Evolutionary conservation across 2,113 vertebrate species (phyloP), one percentile per base, ranked within the genome.

Genomic region (Pao palembangensis): DNA sequence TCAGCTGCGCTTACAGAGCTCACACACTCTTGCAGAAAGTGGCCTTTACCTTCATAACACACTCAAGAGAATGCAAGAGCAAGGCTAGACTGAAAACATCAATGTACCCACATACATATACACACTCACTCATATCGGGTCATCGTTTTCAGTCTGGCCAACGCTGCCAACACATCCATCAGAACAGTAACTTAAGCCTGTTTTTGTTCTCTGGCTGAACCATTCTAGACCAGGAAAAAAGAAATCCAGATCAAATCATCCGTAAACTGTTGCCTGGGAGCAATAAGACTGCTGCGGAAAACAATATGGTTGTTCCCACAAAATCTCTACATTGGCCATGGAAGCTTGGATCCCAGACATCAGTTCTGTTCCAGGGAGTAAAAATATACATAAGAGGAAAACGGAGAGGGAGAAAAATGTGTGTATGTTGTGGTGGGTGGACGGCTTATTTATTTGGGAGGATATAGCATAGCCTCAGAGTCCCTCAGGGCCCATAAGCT

Each of bases 401-500:
- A 82, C 58, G 17, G 52, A 69, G 69, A 57, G 43, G 46, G 56
- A 49, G 65, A 13, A 20, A 67, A 82, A 64, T 76, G 71, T 8
- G 2, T 72, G 66, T 69, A 43, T 82, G 71, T 78, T 83, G 77
- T 78, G 79, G 68, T 78, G 71, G 73, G 69, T 17, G 75, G 81
- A 83, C 48, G 50, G 66, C 43, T 86, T 81, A 78, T 89, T 89
- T 84, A 84, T 80, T 84, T 75, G 81, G 69, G 76, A 84, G 81
- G 81, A 83, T 84, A 82, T 79, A 84, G 66, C 82, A 76, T 80
- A 74, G 79, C 64, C 66, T 67, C 31, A 53, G 49, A 50, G 63
- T 88, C 83, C 84, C 82, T 73, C 56, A 17, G 74, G 81, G 58
- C 74, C 76, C 53, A 54, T 78, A 75, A 82, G 65, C 71, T 62